phyloP scores from a whole-genome alignment of 2,797 vertebrate genomes.

The Syngnathus acus region DNA sequence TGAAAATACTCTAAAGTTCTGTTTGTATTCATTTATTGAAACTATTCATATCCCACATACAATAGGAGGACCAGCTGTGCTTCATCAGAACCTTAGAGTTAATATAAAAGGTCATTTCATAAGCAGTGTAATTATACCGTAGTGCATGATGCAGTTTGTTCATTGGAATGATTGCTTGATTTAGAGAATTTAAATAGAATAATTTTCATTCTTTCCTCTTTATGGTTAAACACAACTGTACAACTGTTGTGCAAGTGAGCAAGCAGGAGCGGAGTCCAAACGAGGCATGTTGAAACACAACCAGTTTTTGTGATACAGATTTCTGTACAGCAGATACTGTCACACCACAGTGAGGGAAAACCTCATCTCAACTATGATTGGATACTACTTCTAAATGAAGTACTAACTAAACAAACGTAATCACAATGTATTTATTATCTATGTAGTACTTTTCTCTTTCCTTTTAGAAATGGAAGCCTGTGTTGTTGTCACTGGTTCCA shows the following conservation, averaged over 20 bases:
- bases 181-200: background rate
- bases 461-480: constrained; percentile 85
- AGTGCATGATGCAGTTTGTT: background rate
- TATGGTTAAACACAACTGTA: background rate
- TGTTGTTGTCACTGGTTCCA: constrained; percentile 77
- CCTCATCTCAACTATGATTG: background rate
- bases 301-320: constrained; percentile 23
- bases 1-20: background rate
- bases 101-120: background rate
- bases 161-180: background rate
- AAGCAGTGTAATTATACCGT: background rate
- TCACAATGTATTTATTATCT: background rate
- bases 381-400: background rate
- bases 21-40: background rate
- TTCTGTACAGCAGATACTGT: constrained; percentile 23
- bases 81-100: background rate
- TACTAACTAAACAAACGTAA: background rate
- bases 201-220: background rate
- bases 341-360: background rate
- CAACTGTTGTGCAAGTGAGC: background rate
- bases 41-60: background rate
- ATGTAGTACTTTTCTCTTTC: background rate
- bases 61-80: background rate
- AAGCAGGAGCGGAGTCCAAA: background rate
- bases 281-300: constrained; percentile 49